phyloP scores from a whole-genome alignment of 2,888 invertebrate species.

The Microctonus brassicae region DNA sequence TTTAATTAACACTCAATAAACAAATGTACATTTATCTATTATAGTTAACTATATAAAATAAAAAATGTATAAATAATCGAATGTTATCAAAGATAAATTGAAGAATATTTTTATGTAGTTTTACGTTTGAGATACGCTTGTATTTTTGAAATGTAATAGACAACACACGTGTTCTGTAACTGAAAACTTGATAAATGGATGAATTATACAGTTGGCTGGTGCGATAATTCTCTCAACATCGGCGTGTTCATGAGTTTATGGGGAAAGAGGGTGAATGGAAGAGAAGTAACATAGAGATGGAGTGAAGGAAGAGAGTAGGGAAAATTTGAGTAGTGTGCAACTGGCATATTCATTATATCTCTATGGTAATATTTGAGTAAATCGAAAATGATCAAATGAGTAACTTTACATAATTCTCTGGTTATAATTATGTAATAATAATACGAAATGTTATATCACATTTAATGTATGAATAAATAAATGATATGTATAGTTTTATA shows the following conservation, averaged over 20 bases:
- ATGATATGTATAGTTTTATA: too few species aligned
- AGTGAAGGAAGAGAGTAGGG: neutral
- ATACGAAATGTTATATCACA: neutral
- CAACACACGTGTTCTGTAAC: constrained; percentile 41
- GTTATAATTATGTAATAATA: neutral
- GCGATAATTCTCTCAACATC: constrained; percentile 54
- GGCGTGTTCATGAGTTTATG: constrained; percentile 48
- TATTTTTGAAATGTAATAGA: neutral
- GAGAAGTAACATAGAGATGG: neutral
- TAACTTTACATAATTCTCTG: neutral
- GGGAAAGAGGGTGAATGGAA: constrained; percentile 3
- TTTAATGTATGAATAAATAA: neutral
- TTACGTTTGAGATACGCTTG: too few species aligned
- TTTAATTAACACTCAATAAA: constrained; percentile 28
- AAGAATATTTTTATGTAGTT: too few species aligned
- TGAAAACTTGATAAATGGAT: constrained; percentile 53
- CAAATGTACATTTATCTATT: neutral
- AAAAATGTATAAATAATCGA: neutral
- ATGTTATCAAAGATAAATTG: neutral
- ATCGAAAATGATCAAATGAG: neutral
- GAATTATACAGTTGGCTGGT: constrained; percentile 48
- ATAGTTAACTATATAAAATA: too few species aligned
- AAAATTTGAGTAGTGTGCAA: constrained; percentile 37
- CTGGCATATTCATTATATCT: constrained; percentile 23
- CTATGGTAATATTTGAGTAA: neutral